These are phyloP conservation scores for Drosophila willistoni DNA, from an alignment of 1,140 invertebrate species.

Conservation along the genomic window DNA sequence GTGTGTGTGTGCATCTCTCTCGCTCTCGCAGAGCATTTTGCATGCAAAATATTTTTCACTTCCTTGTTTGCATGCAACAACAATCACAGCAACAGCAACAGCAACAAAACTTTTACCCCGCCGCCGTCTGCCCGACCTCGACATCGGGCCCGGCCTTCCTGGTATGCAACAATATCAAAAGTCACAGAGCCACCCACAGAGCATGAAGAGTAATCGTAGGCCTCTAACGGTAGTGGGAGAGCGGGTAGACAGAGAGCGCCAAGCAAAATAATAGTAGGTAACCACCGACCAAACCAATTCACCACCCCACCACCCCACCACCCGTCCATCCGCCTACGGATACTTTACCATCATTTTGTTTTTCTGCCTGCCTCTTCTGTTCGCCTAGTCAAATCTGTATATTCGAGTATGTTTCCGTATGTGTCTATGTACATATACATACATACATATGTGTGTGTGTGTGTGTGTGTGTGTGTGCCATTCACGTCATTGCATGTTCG, in stretches of 20 bases:
- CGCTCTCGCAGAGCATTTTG: constrained; percentile 19
- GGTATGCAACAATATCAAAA: constrained; percentile 38
- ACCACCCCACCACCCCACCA: background rate
- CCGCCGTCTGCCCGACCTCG: constrained; percentile 47
- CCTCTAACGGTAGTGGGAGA: background rate
- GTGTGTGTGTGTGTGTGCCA: constrained; percentile 44
- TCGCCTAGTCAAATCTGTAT: constrained; percentile 18
- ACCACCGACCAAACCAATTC: background rate
- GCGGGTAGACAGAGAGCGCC: background rate
- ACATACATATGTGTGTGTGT: constrained; percentile 40
- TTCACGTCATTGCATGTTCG: constrained; percentile 60
- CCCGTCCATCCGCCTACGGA: background rate
- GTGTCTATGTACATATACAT: constrained; percentile 22
- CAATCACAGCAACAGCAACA: constrained; percentile 35
- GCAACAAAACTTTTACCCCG: constrained; percentile 3
- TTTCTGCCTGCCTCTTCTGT: constrained; percentile 25
- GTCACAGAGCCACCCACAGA: constrained; percentile 27
- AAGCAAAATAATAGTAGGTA: constrained; percentile 1
- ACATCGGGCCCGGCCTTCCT: constrained; percentile 62
- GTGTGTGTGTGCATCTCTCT: background rate
- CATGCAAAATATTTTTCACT: constrained; percentile 62
- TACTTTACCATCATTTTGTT: constrained; percentile 29
- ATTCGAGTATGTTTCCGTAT: constrained; percentile 15
- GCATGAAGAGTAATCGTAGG: background rate
- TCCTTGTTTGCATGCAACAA: constrained; percentile 70